Evolutionary conservation across 2,888 invertebrate genomes (phyloP).

Genomic region (Eupithecia centaureata): DNA sequence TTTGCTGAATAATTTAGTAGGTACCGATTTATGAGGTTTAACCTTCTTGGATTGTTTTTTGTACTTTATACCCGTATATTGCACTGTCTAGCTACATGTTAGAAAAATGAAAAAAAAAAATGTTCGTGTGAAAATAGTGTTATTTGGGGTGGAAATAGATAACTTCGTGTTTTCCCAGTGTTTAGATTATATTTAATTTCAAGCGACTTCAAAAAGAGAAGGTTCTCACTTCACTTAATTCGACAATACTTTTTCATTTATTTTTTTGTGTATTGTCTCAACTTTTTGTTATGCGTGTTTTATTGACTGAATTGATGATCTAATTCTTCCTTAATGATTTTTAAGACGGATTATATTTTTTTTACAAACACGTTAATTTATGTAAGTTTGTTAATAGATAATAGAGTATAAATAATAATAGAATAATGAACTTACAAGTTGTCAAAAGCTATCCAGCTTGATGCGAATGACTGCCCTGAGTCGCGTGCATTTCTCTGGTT

Average conservation of each 20-base stretch:
- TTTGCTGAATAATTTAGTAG: neutral
- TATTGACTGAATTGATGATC: too few relatives aligned
- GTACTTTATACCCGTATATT: neutral
- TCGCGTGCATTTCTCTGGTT: constrained; percentile 70
- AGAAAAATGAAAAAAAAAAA: neutral
- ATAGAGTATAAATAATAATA: neutral
- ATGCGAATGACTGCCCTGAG: constrained; percentile 68
- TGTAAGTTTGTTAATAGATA: neutral
- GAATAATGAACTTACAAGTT: constrained; percentile 54
- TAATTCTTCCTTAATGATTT: too few relatives aligned
- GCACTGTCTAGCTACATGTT: neutral
- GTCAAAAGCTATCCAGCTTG: constrained; percentile 75
- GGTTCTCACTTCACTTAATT: too few relatives aligned
- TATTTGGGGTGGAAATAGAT: neutral
- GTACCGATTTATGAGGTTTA: neutral
- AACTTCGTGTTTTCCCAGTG: neutral
- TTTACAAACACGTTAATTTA: too few relatives aligned
- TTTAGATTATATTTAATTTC: neutral
- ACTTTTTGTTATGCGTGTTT: too few relatives aligned
- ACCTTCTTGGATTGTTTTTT: neutral
- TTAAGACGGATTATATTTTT: too few relatives aligned
- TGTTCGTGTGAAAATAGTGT: neutral
- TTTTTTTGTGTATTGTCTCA: too few relatives aligned
- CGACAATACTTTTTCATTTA: too few relatives aligned
- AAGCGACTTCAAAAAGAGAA: too few relatives aligned